Percentiles rank a stretch among this genome's conserved stretches.
Conservation (phyloP, 1,140 invertebrate genomes). For the Holotrichia oblita region DNA sequence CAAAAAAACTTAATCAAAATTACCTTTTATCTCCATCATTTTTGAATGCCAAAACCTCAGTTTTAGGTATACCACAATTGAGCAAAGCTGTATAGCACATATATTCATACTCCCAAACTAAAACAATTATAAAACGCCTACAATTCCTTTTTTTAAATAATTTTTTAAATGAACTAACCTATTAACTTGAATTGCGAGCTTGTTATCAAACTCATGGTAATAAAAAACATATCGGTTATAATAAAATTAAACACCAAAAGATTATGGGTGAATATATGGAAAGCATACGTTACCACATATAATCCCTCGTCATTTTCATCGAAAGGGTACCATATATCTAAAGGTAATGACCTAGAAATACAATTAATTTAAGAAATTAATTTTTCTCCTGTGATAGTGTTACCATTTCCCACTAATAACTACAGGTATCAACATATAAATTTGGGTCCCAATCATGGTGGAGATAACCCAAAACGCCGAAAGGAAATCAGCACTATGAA, state of each 20-base stretch:
- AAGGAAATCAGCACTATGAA: background rate
- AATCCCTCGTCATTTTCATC: background rate
- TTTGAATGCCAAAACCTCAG: background rate
- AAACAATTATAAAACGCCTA: background rate
- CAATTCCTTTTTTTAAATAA: no score
- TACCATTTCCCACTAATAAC: background rate
- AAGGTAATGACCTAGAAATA: background rate
- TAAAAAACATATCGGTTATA: constrained; percentile 24
- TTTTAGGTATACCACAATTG: background rate
- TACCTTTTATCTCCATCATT: background rate
- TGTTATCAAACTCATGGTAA: background rate
- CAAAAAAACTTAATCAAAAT: background rate
- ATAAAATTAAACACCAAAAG: constrained; percentile 13
- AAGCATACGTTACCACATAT: background rate
- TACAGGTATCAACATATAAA: constrained; percentile 8
- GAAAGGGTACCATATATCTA: constrained; percentile 20
- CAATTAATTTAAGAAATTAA: background rate
- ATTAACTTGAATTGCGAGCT: constrained; percentile 24
- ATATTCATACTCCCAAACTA: constrained; percentile 13
- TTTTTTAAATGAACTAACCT: no score
- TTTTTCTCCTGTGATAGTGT: background rate
- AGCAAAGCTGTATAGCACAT: constrained; percentile 24
- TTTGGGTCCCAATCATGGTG: constrained; percentile 13
- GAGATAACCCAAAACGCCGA: constrained; percentile 19
- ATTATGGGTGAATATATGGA: constrained; percentile 14